A percentile compares a stretch with the other conserved stretches of the same genome.
Evolutionary conservation across 2,113 vertebrate genomes (phyloP).

Genomic region (Hippopotamus amphibius): DNA sequence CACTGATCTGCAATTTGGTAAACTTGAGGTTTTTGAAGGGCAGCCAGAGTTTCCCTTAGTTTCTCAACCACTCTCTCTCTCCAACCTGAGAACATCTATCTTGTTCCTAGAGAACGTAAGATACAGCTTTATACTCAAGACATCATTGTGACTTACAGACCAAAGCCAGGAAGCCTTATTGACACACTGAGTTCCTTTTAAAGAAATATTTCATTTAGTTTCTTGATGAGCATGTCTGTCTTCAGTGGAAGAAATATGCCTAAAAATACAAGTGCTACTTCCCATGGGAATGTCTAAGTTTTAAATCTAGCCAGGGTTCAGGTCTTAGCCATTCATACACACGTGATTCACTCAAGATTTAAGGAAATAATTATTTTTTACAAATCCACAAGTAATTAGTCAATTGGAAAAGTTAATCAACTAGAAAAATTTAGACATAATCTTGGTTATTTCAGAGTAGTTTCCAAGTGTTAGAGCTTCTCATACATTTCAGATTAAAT

Average conservation of each 20-base stretch:
- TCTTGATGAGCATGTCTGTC: conserved; percentile 1
- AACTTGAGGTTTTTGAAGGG: conserved; percentile 83
- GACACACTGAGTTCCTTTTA: not conserved
- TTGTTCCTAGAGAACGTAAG: conserved; percentile 74
- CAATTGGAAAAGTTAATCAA: not conserved
- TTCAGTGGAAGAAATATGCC: not conserved
- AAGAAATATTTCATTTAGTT: conserved; percentile 34
- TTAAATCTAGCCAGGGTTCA: not conserved
- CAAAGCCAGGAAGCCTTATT: conserved; percentile 16
- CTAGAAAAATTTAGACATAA: not conserved
- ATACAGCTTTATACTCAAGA: conserved; percentile 70
- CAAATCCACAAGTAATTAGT: conserved; percentile 2
- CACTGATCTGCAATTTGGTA: conserved; percentile 80
- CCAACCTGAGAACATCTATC: conserved; percentile 62
- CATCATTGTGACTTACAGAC: conserved; percentile 57
- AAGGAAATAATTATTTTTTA: not conserved
- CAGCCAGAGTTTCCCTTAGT: conserved; percentile 81
- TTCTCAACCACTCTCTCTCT: conserved; percentile 68
- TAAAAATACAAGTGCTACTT: conserved; percentile 31
- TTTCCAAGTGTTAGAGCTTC: conserved; percentile 13
- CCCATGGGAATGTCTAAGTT: not conserved
- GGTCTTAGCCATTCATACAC: not conserved
- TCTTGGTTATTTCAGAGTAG: conserved; percentile 28
- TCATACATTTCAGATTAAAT: not conserved
- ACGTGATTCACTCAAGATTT: not conserved